Base-by-base conservation (phyloP, 2,113 vertebrate species). In the Sceloporus tristichus region DNA sequence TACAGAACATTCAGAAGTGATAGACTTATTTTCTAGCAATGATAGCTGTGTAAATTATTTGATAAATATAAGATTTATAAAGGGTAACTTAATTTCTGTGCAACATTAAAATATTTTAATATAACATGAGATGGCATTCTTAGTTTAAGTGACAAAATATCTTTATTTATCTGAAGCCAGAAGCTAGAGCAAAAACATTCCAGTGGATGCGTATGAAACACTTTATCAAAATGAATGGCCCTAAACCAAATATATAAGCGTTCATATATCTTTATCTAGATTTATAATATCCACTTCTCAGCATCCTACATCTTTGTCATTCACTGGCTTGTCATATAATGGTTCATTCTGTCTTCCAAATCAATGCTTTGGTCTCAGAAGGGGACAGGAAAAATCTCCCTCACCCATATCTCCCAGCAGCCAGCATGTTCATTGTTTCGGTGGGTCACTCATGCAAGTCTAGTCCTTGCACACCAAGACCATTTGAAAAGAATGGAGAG, bases 81-180 rank as follows among this genome's bases (percentile, higher is more conserved):
- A 77, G 18, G 9, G 38, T 40, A 82, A 40, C 38, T 34, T 82
- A 82, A 78, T n/a, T 68, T 66, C 9, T 40, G 62, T 78, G 27
- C 59, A 65, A 40, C 56, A 76, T 85, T 77, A 48, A 85, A 65
- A 56, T 75, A 23, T 76, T 82, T 85, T 85, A 65, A 65, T 85
- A 42, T 23, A 85, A 85, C 76, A 6, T 77, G 54, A 65, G 56
- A 65, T 85, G 27, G 38, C 48, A 66, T 85, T 77, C 29, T 77
- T 42, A 53, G 34, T 11, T 77, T 78, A 65, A 62, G 25, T 78
- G 48, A 66, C 56, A n/a, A n/a, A 66, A 18, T 66, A 42, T 66
- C 42, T 65, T 16, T 65, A 42, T 56, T 4, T 29, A 19, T 73
- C n/a, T 74, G 34, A 9, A 59, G 70, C 53, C 53, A 56, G 53